Base-by-base conservation (phyloP, 53 echinoderm and acorn worm genomes). In the Apostichopus leukothele region DNA sequence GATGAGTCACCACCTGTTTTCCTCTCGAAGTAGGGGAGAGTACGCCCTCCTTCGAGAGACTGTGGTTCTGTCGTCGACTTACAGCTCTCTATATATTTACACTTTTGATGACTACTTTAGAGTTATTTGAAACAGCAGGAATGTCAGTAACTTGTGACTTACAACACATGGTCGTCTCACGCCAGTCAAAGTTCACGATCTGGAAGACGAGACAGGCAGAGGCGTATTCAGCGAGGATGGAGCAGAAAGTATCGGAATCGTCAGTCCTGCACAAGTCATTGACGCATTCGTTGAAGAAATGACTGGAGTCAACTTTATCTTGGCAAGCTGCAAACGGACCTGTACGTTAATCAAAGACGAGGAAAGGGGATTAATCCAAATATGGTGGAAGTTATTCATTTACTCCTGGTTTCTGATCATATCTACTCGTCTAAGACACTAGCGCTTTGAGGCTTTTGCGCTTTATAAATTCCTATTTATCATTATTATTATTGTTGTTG, bases 191-290 rank as follows among this genome's bases (percentile, higher is more conserved):
- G 26, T 90, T 74, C 20, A 78, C 86, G 23, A 94, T 74, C 1
- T 88, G 92, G 23, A 39, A 60, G 1, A n/a, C 76, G 74, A 52
- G 86, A 71, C 94, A 94, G 8, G 19, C 50, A 13, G 86, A 26
- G 10, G 90, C 94, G 54, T 94, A 94, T 53, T 51, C 76, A 76
- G 92, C 89, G 13, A 92, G 50, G 50, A 90, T 83, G 18, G 50
- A 73, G 76, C 94, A 94, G 76, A 23, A 52, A 1, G 79, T 25
- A 13, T 55, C 6, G 4, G 52, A 16, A 52, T 84, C 86, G 8
- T 26, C 53, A 11, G 92, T 84, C n/a, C 90, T 63, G 67, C 94
- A 94, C 50, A 88, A 61, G 61, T 94, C 94, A 53, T 88, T 84
- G 19, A 89, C 7, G 75, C 89, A 90, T 7, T 90, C 90, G 0